Base-by-base conservation (phyloP, 2,797 vertebrate genomes). In the Mus spretus region DNA sequence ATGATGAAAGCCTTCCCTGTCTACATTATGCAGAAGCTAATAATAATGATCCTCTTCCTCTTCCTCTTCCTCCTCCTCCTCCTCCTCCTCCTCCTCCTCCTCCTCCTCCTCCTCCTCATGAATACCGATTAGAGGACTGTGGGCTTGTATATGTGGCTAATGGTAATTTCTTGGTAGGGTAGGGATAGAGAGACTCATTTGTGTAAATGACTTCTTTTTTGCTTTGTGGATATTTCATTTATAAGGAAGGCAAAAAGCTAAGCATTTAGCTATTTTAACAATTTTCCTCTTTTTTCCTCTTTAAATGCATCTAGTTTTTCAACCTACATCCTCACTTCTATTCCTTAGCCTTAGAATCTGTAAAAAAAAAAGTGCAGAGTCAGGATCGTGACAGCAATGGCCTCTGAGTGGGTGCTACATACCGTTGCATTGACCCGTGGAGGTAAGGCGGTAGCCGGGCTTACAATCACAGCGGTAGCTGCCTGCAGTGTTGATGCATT, bases 391-490 rank as follows among this genome's bases (percentile, higher is more conserved):
- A 1, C 0, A n/a, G 15, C 6, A 9, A 53, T 0, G 8, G 24
- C 0, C 47, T 44, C 0, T 0, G 3, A 59, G 50, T 10, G 20
- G 88, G 14, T n/a, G 70, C 22, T 19, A 97, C 99, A 97, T 98
- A 99, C 99, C 99, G 0, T 98, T 96, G 98, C 99, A 99, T 96
- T 99, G 99, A 72, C 99, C 99, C 0, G 99, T 99, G 88, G 99
- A 98, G 0, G 99, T 99, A 98, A 99, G 99, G 94, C 99, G 99
- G 97, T 99, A 99, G 96, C 99, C 99, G 0, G 99, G 98, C 97
- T 99, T 99, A 93, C 99, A 99, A 95, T 99, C 99, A 15, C 99
- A 99, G 94, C 99, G 99, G 98, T 98, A 99, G 97, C 99, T 99
- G 81, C 99, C 99, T 0, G 99, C 99, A 0, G 99, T 98, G 98